Conservation (phyloP, 2,888 invertebrate species). For the Himalopsyche kuldschensis region DNA sequence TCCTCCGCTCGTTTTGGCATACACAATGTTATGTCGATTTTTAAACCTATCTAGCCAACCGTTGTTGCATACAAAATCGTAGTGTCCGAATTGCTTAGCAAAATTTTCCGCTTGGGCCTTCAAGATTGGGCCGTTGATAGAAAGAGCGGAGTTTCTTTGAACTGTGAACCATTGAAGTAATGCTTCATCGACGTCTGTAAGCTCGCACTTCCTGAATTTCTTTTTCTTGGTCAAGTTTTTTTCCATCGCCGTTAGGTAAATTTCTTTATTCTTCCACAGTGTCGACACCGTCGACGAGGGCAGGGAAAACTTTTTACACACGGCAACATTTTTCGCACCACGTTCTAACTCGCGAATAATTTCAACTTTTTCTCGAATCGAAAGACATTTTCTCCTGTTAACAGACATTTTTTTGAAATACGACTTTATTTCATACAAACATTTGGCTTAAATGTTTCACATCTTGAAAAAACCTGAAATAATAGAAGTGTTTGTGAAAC, state of each 20-base stretch:
- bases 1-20: background rate
- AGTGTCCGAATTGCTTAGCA: background rate
- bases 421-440: background rate
- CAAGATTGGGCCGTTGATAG: background rate
- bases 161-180: background rate
- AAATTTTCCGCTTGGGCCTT: slow-evolving; percentile 12
- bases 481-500: too few species aligned
- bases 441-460: too few species aligned
- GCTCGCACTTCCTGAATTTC: background rate
- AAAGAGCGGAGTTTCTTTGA: background rate
- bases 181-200: background rate
- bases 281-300: slow-evolving; percentile 3
- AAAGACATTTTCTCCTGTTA: background rate
- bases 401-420: background rate
- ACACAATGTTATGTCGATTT: background rate
- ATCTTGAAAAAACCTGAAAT: too few species aligned
- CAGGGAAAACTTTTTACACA: slow-evolving; percentile 7
- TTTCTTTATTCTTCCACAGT: background rate
- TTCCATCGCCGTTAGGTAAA: background rate
- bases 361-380: background rate
- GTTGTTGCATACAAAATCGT: slow-evolving; percentile 2
- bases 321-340: background rate
- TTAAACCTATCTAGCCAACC: slow-evolving; percentile 6
- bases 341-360: background rate
- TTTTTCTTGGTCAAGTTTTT: background rate